phyloP scores from a whole-genome alignment of 1,140 invertebrate genomes.

The Paramacrobiotus metropolitanus region DNA sequence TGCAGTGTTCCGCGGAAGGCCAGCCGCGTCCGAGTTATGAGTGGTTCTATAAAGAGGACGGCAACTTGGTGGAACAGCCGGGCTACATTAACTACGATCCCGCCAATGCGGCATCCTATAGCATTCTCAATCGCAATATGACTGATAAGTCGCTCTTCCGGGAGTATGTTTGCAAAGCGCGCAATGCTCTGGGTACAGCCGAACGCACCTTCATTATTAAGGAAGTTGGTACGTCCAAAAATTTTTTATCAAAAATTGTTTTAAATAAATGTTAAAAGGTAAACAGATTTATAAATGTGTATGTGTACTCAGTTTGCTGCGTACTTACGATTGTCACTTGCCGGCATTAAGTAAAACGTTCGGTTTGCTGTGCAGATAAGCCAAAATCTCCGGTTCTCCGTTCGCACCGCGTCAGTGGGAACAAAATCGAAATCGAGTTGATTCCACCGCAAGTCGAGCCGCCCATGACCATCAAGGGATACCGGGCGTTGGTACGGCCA shows the following conservation, averaged over 20 bases:
- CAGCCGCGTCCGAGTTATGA: slow-evolving; percentile 31
- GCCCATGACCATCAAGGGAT: background rate
- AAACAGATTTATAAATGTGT: no score
- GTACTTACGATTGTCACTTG: background rate
- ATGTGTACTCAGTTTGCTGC: background rate
- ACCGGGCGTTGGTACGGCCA: background rate
- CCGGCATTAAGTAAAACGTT: no score
- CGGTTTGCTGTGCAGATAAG: background rate
- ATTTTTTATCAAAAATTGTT: background rate
- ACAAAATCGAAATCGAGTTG: background rate
- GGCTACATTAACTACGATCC: no score
- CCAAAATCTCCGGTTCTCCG: background rate
- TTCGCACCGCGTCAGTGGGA: background rate
- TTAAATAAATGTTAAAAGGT: no score
- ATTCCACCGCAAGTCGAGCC: background rate
- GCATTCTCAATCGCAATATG: no score
- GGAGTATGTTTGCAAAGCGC: slow-evolving; percentile 28
- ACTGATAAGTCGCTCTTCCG: slow-evolving; percentile 25
- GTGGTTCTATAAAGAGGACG: slow-evolving; percentile 22
- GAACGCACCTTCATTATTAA: slow-evolving; percentile 17
- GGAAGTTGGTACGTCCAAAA: slow-evolving; percentile 2
- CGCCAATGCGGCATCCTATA: no score
- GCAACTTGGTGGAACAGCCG: slow-evolving; percentile 9
- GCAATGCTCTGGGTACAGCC: slow-evolving; percentile 27
- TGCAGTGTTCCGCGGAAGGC: slow-evolving; percentile 31